Conservation (phyloP, 2,888 invertebrate species). For the Zeuzera pyrina region DNA sequence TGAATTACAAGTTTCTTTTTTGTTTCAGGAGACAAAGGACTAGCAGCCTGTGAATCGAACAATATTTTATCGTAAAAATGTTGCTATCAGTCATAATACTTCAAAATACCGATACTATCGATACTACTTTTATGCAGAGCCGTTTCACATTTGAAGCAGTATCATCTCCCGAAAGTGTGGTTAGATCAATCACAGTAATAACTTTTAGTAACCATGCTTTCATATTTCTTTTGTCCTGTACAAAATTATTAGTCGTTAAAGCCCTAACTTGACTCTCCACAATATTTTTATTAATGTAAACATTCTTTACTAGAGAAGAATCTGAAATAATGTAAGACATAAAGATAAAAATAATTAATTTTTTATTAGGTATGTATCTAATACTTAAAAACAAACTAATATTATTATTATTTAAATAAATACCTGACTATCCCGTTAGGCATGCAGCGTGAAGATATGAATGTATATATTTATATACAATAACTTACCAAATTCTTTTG, state of each 20-base stretch:
- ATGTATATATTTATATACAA: no score
- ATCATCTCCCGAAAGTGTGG: conserved; percentile 90
- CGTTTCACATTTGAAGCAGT: conserved; percentile 83
- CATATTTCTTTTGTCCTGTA: conserved; percentile 54
- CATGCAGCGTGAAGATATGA: no score
- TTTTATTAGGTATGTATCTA: no score
- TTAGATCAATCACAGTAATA: conserved; percentile 91
- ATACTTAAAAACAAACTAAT: no score
- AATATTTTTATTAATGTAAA: conserved; percentile 38
- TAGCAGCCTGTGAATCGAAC: conserved; percentile 58
- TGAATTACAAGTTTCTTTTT: conserved; percentile 32
- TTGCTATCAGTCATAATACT: background rate
- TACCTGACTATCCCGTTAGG: no score
- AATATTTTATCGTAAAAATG: conserved; percentile 6
- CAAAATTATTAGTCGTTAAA: conserved; percentile 31
- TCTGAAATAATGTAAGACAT: conserved; percentile 22
- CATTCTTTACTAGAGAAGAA: conserved; percentile 25
- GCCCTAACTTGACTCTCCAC: conserved; percentile 43
- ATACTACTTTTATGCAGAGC: conserved; percentile 83
- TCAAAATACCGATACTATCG: background rate
- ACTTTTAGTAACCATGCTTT: conserved; percentile 86
- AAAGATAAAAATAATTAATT: no score
- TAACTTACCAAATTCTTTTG: no score
- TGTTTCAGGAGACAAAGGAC: conserved; percentile 52
- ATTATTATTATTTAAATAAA: no score